These are phyloP conservation scores for Polyergus mexicanus DNA, from an alignment of 1,140 invertebrate genomes.

Conservation along the genomic window DNA sequence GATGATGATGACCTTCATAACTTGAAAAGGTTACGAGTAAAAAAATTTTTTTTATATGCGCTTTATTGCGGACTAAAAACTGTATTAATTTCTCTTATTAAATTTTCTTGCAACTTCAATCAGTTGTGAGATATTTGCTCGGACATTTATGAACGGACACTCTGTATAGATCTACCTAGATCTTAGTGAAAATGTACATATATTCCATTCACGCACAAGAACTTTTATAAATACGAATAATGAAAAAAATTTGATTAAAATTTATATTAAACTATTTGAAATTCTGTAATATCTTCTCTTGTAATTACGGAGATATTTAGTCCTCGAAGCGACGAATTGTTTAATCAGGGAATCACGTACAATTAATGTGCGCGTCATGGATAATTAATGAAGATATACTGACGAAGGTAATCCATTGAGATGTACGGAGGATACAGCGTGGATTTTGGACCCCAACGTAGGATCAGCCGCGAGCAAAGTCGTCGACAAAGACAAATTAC, in stretches of 20 bases:
- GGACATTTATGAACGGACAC: too few relatives aligned
- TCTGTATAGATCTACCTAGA: not conserved
- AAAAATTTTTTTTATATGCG: too few relatives aligned
- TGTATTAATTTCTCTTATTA: too few relatives aligned
- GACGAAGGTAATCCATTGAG: slow-evolving; percentile 88
- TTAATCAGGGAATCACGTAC: slow-evolving; percentile 3
- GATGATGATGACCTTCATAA: too few relatives aligned
- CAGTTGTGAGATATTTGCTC: too few relatives aligned
- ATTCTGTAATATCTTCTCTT: not conserved
- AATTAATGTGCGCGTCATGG: not conserved
- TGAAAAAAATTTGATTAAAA: not conserved
- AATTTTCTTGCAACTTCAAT: too few relatives aligned
- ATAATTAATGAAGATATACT: slow-evolving; percentile 26
- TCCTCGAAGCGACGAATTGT: not conserved
- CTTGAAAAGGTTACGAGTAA: too few relatives aligned
- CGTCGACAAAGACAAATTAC: slow-evolving; percentile 86
- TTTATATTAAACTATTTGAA: not conserved
- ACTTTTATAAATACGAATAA: not conserved
- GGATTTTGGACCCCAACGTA: slow-evolving; percentile 85
- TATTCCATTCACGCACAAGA: not conserved
- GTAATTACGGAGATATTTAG: not conserved
- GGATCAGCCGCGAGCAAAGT: slow-evolving; percentile 82
- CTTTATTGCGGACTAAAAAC: too few relatives aligned
- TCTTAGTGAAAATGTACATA: not conserved
- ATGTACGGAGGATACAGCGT: slow-evolving; percentile 87